Conservation (phyloP, 2,888 invertebrate species). For the Keiferia lycopersicella region DNA sequence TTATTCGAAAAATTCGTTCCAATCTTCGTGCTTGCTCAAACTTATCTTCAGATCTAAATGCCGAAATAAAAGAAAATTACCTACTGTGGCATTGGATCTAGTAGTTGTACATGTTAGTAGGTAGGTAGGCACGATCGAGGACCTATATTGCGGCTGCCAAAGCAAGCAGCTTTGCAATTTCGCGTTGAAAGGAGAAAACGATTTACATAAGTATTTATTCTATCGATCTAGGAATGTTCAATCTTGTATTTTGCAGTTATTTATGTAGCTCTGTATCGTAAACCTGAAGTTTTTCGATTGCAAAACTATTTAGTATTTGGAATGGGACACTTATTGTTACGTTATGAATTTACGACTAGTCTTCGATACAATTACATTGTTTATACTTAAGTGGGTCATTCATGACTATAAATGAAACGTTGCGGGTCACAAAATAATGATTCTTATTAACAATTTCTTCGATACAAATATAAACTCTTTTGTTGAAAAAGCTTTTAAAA, state of each 20-base stretch:
- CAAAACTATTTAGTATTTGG: too few species aligned
- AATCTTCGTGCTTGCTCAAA: neutral
- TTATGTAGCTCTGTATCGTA: neutral
- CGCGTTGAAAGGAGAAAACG: neutral
- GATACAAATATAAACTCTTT: neutral
- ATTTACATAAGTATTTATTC: conserved; percentile 13
- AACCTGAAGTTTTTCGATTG: neutral
- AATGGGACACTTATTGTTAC: too few species aligned
- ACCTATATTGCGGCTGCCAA: conserved; percentile 14
- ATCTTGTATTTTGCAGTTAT: neutral
- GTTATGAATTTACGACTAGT: too few species aligned
- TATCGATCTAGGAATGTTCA: too few species aligned
- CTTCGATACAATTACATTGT: too few species aligned
- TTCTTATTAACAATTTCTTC: too few species aligned
- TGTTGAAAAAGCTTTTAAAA: neutral
- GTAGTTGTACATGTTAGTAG: neutral
- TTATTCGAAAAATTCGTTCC: neutral
- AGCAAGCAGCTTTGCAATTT: conserved; percentile 16
- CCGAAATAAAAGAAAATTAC: neutral
- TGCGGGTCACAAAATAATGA: too few species aligned
- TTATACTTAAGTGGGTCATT: too few species aligned
- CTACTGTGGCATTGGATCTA: neutral
- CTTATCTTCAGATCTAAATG: neutral
- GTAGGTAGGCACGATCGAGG: neutral
- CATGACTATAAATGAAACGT: too few species aligned